Conservation (phyloP, 2,113 vertebrate species). For the Nerophis ophidion region DNA sequence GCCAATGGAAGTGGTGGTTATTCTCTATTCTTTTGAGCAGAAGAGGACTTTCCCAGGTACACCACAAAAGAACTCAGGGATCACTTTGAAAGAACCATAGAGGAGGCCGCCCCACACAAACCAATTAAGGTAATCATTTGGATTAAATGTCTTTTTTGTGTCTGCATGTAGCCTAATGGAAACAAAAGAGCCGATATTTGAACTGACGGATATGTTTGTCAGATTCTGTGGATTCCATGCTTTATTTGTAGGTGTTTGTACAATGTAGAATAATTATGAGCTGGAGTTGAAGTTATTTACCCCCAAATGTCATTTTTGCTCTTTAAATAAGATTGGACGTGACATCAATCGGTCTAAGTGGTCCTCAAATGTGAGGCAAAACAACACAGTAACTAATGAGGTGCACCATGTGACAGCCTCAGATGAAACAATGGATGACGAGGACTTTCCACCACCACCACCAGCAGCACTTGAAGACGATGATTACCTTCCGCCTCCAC, state of each 20-base stretch:
- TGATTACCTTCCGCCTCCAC: conserved; percentile 75
- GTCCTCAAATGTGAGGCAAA: conserved; percentile 65
- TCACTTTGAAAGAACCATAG: conserved; percentile 86
- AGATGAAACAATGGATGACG: conserved; percentile 45
- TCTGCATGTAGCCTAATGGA: background rate
- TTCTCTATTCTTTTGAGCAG: conserved; percentile 52
- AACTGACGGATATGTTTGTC: background rate
- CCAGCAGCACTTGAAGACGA: conserved; percentile 54
- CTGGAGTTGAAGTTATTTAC: conserved; percentile 21
- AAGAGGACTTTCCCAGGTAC: conserved; percentile 81
- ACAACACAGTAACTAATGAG: conserved; percentile 49
- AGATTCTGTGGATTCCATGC: background rate
- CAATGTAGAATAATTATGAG: background rate
- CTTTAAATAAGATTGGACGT: conserved; percentile 76
- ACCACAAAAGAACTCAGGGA: conserved; percentile 85
- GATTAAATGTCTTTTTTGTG: background rate
- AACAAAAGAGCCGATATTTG: background rate
- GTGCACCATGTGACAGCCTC: conserved; percentile 45
- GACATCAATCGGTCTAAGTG: conserved; percentile 73
- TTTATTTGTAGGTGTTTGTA: background rate
- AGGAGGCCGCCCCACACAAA: conserved; percentile 75
- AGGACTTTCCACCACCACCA: conserved; percentile 64
- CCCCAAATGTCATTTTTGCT: conserved; percentile 47
- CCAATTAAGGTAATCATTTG: conserved; percentile 78
- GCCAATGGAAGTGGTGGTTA: conserved; percentile 1